phyloP scores from a whole-genome alignment of 2,113 vertebrate species.

The Clarias macrocephalus region DNA sequence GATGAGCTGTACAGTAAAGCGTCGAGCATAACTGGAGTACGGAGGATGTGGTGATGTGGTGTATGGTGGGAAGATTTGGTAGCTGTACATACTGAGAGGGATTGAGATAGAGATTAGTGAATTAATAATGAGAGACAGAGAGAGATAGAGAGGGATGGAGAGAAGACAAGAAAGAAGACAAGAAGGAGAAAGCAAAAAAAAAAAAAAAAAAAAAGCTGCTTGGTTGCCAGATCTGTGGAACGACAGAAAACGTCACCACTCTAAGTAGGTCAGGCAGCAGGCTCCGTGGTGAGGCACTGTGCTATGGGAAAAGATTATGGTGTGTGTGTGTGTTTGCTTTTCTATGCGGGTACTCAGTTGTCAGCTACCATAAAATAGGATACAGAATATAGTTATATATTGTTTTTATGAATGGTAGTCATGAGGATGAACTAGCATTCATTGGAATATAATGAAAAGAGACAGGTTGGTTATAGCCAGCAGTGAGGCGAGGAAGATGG shows the following conservation, averaged over 20 bases:
- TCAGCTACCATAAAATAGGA: neutral
- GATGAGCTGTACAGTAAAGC: constrained; percentile 23
- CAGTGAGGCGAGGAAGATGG: neutral
- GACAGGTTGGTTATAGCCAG: neutral
- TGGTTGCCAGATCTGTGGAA: constrained; percentile 49
- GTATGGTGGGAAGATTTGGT: constrained; percentile 33
- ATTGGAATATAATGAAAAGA: neutral
- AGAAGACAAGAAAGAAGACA: constrained; percentile 30
- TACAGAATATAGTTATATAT: neutral
- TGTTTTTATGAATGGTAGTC: neutral
- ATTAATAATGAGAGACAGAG: neutral
- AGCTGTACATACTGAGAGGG: constrained; percentile 15
- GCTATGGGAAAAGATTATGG: constrained; percentile 27
- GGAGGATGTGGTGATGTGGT: constrained; percentile 16
- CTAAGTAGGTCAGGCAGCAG: constrained; percentile 54
- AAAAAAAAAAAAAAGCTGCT: neutral
- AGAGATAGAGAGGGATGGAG: neutral
- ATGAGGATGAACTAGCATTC: neutral
- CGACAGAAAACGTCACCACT: constrained; percentile 42
- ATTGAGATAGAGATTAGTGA: neutral
- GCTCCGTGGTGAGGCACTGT: constrained; percentile 30
- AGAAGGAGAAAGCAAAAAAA: constrained; percentile 27
- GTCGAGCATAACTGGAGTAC: constrained; percentile 18
- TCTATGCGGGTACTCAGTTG: constrained; percentile 19
- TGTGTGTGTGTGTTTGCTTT: constrained; percentile 26